These are phyloP conservation scores for Chalcis sispes DNA, from an alignment of 2,888 invertebrate genomes.

Conservation along the genomic window DNA sequence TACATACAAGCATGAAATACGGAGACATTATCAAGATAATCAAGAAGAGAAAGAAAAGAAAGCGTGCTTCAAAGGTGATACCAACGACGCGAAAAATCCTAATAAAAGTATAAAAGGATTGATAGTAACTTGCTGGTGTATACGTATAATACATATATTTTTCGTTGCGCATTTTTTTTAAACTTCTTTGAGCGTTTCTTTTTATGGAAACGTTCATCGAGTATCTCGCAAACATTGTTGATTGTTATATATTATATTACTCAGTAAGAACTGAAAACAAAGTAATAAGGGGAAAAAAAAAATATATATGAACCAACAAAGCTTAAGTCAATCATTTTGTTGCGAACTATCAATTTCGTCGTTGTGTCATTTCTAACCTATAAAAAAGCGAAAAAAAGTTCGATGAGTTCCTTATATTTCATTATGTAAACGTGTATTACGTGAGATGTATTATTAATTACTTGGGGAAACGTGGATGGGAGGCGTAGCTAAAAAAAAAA, in stretches of 20 bases:
- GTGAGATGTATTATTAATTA: conserved; percentile 39
- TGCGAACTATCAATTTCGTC: conserved; percentile 35
- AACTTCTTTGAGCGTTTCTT: conserved; percentile 29
- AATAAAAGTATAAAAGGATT: conserved; percentile 33
- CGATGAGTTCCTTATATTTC: conserved; percentile 53
- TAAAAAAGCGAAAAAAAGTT: conserved; percentile 30
- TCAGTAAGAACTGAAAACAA: conserved; percentile 43
- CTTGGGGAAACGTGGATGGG: conserved; percentile 40
- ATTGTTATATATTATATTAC: conserved; percentile 43
- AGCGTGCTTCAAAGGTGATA: conserved; percentile 19
- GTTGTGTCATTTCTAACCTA: conserved; percentile 27
- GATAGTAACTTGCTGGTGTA: conserved; percentile 50
- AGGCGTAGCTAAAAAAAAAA: conserved; percentile 35
- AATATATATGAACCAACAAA: conserved; percentile 46
- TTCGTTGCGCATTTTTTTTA: conserved; percentile 47
- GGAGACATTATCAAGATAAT: not conserved
- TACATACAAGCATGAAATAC: conserved; percentile 35
- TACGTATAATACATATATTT: conserved; percentile 37
- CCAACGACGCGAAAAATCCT: conserved; percentile 33
- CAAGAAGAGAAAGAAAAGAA: conserved; percentile 14
- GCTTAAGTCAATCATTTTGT: conserved; percentile 43
- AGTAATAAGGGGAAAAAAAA: too few relatives aligned
- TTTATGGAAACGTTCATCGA: conserved; percentile 33
- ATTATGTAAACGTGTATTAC: conserved; percentile 40
- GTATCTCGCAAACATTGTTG: conserved; percentile 42